Base-by-base conservation (phyloP, 2,113 vertebrate species). In the Microcebus murinus region DNA sequence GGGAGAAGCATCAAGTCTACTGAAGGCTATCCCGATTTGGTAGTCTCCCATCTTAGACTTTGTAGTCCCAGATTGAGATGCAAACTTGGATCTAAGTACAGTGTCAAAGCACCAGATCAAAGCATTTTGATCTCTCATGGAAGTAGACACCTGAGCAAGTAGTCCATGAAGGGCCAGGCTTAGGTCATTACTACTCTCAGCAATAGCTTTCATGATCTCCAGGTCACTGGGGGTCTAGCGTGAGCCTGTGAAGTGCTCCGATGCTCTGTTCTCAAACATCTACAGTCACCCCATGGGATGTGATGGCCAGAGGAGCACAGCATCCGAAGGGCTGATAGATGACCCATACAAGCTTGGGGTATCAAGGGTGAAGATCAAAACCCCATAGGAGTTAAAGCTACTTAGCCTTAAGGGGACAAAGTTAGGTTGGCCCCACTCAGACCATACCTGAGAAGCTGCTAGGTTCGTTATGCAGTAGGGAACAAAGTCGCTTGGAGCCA, bases 401-500 rank as follows among this genome's bases (percentile, higher is more conserved):
- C 2, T 25, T 6, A 63, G n/a, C 25, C 42, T 88, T 15, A 2
- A 45, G n/a, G 42, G 36, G 29, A 71, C 52, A 55, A 27, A 34
- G 9, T 9, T 39, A 34, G 17, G 29, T 20, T 15, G 8, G n/a
- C 1, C 18, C 17, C 15, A 21, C 31, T n/a, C 12, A 27, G 34
- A n/a, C 42, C 45, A 29, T 25, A 25, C 59, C 11, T 1, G 1
- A 36, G 34, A 68, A 55, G 17, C 31, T 63, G 48, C 79, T 6
- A 11, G 23, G 52, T 42, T 71, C 36, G n/a, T 10, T 17, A 14
- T 4, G 21, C 34, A 82, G 12, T 6, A 55, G 39, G 63, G 57
- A 1, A 42, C 10, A 0, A 0, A 6, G 12, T 12, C 25, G 2
- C 21, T 13, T 14, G 8, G 20, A 39, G 34, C 50, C 36, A n/a